Conservation (phyloP, 2,797 vertebrate species). For the Notolabrus celidotus region DNA sequence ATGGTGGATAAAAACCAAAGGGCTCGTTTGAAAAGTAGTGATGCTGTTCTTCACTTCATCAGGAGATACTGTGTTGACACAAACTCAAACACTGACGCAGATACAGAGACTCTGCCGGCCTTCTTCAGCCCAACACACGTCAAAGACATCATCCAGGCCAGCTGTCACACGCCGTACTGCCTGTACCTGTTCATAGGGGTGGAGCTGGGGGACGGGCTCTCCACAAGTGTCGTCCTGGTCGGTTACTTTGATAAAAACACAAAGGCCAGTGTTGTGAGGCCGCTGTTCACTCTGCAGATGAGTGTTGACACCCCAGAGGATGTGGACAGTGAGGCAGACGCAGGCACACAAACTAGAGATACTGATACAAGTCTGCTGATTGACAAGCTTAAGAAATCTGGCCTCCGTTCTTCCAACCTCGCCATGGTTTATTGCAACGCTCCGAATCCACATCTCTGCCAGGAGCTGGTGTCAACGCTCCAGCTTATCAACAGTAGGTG, state of each 20-base stretch:
- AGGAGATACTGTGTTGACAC: conserved; percentile 19
- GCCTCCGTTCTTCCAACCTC: conserved; percentile 69
- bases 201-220: conserved; percentile 51
- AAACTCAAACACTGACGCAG: background rate
- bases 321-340: rapidly evolving
- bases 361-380: conserved; percentile 45
- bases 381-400: conserved; percentile 43
- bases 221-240: conserved; percentile 66
- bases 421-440: conserved; percentile 72
- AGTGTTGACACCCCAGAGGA: background rate
- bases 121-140: conserved; percentile 15
- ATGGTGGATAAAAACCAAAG: no score
- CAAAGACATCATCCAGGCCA: conserved; percentile 48
- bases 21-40: no score
- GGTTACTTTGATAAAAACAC: conserved; percentile 71
- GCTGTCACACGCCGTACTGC: conserved; percentile 70
- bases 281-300: conserved; percentile 67
- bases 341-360: rapidly evolving
- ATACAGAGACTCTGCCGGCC: background rate
- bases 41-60: conserved; percentile 29
- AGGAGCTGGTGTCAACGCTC: conserved; percentile 48
- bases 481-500: conserved; percentile 49
- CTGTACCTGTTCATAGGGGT: conserved; percentile 77
- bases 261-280: conserved; percentile 54
- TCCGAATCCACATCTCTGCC: conserved; percentile 24